Evolutionary conservation across 1,140 invertebrate species (phyloP).

Genomic region (Calycopis cecrops): DNA sequence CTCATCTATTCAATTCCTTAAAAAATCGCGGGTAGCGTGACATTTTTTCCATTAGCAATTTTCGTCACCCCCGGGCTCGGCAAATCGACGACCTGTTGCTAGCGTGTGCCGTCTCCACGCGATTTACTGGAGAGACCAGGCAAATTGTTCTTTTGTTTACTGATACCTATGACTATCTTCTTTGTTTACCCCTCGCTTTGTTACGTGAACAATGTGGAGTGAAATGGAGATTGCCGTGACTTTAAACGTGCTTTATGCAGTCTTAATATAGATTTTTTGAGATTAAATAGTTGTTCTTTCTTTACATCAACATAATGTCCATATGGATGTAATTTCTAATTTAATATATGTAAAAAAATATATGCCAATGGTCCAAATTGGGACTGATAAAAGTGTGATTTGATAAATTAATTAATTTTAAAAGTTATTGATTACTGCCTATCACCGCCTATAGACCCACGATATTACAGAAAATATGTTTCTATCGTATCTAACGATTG

Average conservation of each 20-base stretch:
- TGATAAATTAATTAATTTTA: too few relatives aligned
- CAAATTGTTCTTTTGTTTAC: constrained; percentile 51
- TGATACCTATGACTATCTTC: constrained; percentile 18
- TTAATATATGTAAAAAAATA: too few relatives aligned
- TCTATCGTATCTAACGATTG: too few relatives aligned
- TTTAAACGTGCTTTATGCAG: background rate
- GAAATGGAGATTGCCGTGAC: constrained; percentile 4
- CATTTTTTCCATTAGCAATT: constrained; percentile 60
- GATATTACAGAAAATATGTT: too few relatives aligned
- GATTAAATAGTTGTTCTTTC: too few relatives aligned
- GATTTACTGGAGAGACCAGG: constrained; percentile 38
- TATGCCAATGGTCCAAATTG: too few relatives aligned
- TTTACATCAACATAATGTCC: too few relatives aligned
- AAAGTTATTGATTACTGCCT: too few relatives aligned
- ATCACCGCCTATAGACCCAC: too few relatives aligned
- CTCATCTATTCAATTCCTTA: constrained; percentile 49
- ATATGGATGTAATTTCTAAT: too few relatives aligned
- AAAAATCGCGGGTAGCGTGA: constrained; percentile 43
- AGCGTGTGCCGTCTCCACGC: constrained; percentile 42
- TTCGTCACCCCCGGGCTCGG: constrained; percentile 35
- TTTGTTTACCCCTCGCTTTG: constrained; percentile 17
- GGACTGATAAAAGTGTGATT: too few relatives aligned
- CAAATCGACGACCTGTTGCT: constrained; percentile 66
- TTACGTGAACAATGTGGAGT: constrained; percentile 5
- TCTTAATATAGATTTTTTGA: background rate